These are phyloP conservation scores for Dynastes hyllus DNA, from an alignment of 2,888 invertebrate genomes.

Conservation along the genomic window DNA sequence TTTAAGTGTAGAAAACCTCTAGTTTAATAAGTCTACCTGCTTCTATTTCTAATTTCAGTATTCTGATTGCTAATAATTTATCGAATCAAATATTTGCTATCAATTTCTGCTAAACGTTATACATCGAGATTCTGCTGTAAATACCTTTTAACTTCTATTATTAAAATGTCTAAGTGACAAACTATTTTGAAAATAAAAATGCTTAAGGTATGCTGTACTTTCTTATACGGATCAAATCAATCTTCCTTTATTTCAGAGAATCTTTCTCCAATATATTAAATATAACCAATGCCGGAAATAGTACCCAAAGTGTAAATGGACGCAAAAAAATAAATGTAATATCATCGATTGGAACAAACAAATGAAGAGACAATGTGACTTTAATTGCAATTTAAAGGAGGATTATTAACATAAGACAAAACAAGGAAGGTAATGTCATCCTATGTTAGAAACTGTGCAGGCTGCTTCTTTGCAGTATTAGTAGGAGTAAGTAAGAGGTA, in stretches of 20 bases:
- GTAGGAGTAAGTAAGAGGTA: too few relatives aligned
- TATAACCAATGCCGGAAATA: not conserved
- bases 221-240: not conserved
- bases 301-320: too few relatives aligned
- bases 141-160: not conserved
- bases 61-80: constrained; percentile 4
- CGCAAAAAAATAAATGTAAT: too few relatives aligned
- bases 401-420: too few relatives aligned
- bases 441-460: too few relatives aligned
- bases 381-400: too few relatives aligned
- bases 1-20: constrained; percentile 39
- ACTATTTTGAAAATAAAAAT: not conserved
- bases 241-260: not conserved
- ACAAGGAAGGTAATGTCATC: too few relatives aligned
- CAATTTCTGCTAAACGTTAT: not conserved
- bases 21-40: constrained; percentile 14
- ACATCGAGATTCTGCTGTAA: constrained; percentile 4
- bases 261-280: constrained; percentile 15
- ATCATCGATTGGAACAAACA: too few relatives aligned
- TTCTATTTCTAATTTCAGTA: constrained; percentile 24
- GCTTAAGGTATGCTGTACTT: too few relatives aligned
- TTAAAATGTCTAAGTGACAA: not conserved
- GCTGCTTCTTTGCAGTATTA: too few relatives aligned
- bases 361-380: too few relatives aligned
- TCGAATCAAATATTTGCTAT: not conserved